Evolutionary conservation across 2,797 vertebrate genomes (phyloP), one percentile per base, ranked within the genome.

Genomic region (Acrocephalus scirpaceus): DNA sequence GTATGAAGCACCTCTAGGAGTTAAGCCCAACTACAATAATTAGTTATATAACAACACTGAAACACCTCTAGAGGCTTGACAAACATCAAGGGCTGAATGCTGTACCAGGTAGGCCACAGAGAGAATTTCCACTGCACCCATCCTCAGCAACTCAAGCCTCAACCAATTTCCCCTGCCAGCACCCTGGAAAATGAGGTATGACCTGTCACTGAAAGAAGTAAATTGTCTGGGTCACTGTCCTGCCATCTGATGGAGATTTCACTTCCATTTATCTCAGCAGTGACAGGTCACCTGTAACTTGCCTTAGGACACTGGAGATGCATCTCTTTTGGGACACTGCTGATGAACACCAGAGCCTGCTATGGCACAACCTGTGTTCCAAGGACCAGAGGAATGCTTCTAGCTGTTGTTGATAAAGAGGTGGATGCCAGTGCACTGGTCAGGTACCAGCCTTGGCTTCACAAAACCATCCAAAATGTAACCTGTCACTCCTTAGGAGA

Each of bases 291-390:
- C 44, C 48, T 9, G 4, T 44, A 38, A 36, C 23, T 42, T 53
- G 51, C 47, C 50, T 47, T 4, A 16, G 19, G 45, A 71, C 40
- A 45, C 10, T 66, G 40, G 25, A 90, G n/a, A 56, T 51, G 11
- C 48, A 81, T 45, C 69, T 78, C 48, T 44, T 74, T 8, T 58
- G 50, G 60, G 84, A 61, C 66, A 25, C 44, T 80, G 42, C 75
- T 82, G 36, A 3, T 45, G 38, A 87, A 77, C 57, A 60, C 50
- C 18, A 78, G 47, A 13, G 20, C 42, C 32, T 90, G 26, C 30
- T 76, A 36, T 0, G 36, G 45, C 1, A 1, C 7, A 26, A 16
- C 0, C 3, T 25, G 7, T n/a, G 56, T 22, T 53, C 61, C 42
- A 76, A 64, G 36, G 57, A 36, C 7, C 45, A 44, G 9, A 3